Base-by-base conservation (phyloP, 2,888 invertebrate genomes). In the Invenusta paracnida region DNA sequence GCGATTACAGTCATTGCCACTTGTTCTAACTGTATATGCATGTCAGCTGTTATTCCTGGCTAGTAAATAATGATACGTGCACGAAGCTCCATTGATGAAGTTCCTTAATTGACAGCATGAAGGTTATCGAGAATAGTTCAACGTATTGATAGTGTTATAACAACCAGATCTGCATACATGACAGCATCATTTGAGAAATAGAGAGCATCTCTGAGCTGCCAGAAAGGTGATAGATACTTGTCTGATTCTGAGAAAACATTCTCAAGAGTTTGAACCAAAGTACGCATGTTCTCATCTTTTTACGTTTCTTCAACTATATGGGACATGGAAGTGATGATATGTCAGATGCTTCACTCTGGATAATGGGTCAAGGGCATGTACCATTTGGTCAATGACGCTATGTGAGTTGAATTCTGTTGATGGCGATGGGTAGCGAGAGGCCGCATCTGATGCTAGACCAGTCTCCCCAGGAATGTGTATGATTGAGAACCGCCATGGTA, bases 401-500 rank as follows among this genome's bases (percentile, higher is more conserved):
- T n/a, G n/a, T n/a, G n/a, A 73, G 23, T 73, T 23, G 23, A 73
- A 13, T 23, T 5, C 5, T 5, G 73, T 73, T 73, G 73, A 23
- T 25, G 73, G 73, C 23, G 84, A 84, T n/a, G 84, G 84, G 27
- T 84, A 29, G 17, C 84, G 30, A 2, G 84, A 84, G 13, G 84
- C 25, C 1, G 84, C 84, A 84, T 84, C 84, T 11, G 84, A 81
- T 1, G 84, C 84, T 17, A 11, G 66, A 27, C 79, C 79, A 28
- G 84, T 17, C 1, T 82, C 5, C 23, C 84, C 84, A 84, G 66
- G 84, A 2, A 84, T 17, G 84, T 84, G 84, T 11, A 5, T n/a
- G 5, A 84, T 84, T 23, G 29, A 27, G 84, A 66, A 84, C 2
- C 27, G 28, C 84, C 84, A 84, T 81, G 84, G 84, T n/a, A 84